These are phyloP conservation scores for Grammomys surdaster DNA, from an alignment of 2,113 vertebrate species.

Conservation along the genomic window DNA sequence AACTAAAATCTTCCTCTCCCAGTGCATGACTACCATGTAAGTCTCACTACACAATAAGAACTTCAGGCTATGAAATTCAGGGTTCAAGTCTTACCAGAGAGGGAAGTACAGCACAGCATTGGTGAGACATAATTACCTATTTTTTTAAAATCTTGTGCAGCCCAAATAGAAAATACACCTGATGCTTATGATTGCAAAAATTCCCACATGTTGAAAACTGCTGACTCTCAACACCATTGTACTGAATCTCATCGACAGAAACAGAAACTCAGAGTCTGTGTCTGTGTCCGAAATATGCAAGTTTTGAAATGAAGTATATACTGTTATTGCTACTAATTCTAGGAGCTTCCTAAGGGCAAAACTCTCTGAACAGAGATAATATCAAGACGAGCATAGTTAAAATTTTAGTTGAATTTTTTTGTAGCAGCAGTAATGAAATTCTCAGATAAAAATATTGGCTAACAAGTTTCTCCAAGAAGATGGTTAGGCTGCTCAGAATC, in stretches of 20 bases:
- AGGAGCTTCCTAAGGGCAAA: not conserved
- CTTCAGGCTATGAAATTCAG: conserved; percentile 60
- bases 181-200: not conserved
- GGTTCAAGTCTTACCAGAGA: conserved; percentile 75
- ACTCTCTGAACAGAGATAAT: not conserved
- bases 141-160: conserved; percentile 44
- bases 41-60: not conserved
- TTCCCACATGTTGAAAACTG: not conserved
- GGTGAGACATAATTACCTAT: conserved; percentile 53
- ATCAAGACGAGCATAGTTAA: not conserved
- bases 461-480: conserved; percentile 43
- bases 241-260: not conserved
- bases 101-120: conserved; percentile 24
- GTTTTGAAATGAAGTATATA: not conserved
- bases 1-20: conserved; percentile 35
- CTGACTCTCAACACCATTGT: not conserved
- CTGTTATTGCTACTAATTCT: not conserved
- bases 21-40: conserved; percentile 63
- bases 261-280: not conserved
- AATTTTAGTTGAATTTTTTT: conserved; percentile 3
- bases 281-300: not conserved
- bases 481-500: not conserved
- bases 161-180: conserved; percentile 52
- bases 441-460: not conserved
- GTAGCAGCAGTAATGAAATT: not conserved